Conservation (phyloP, 2,797 vertebrate species). For the Diglossa cyanea region DNA sequence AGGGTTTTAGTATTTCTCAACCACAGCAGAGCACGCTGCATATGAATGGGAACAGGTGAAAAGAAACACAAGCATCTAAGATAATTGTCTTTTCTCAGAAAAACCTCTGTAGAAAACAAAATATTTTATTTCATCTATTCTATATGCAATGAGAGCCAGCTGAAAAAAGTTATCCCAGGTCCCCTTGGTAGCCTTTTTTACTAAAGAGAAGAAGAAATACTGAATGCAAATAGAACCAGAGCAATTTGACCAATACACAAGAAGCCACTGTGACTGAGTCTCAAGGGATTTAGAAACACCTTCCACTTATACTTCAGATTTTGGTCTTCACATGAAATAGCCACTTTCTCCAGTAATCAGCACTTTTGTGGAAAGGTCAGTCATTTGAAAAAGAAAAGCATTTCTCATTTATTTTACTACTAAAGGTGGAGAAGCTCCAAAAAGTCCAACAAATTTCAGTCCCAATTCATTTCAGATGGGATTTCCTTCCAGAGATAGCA, state of each 20-base stretch:
- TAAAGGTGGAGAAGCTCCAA: background rate
- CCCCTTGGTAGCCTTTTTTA: background rate
- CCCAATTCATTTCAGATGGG: background rate
- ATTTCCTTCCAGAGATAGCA: background rate
- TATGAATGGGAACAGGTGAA: background rate
- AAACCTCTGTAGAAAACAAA: background rate
- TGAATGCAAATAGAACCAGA: background rate
- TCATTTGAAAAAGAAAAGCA: background rate
- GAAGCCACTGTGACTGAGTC: background rate
- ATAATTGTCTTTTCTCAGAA: background rate
- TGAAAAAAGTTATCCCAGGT: background rate
- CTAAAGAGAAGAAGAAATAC: background rate
- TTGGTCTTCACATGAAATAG: background rate
- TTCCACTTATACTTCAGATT: background rate
- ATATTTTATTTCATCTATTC: background rate
- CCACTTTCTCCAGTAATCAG: background rate
- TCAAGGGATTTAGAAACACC: background rate
- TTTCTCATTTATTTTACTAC: background rate
- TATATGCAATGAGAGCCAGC: background rate
- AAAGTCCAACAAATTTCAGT: background rate
- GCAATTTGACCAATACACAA: background rate
- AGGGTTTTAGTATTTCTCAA: background rate
- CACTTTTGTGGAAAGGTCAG: background rate
- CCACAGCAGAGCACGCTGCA: background rate
- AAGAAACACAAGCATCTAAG: background rate